Percentiles rank a stretch among this genome's conserved stretches.
phyloP scores from a whole-genome alignment of 2,888 invertebrate genomes.

The Eremobia ochroleuca region DNA sequence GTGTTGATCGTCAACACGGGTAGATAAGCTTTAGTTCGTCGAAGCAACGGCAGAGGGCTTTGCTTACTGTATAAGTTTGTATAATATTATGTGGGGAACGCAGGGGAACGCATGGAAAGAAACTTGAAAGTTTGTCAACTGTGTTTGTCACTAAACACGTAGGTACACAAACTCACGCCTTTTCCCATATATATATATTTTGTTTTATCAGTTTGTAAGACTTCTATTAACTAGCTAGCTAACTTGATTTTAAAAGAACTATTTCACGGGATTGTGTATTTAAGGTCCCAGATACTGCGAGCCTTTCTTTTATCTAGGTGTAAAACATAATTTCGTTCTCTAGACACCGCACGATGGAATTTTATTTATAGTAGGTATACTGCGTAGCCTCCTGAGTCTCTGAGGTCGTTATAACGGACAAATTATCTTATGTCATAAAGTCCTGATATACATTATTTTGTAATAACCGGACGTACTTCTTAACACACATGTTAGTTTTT shows the following conservation, averaged over 20 bases:
- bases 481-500: no score
- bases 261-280: neutral
- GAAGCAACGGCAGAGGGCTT: constrained; percentile 33
- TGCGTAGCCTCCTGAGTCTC: no score
- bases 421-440: no score
- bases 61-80: neutral
- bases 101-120: neutral
- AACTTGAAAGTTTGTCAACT: neutral
- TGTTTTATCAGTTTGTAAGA: neutral
- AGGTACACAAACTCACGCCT: no score
- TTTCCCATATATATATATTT: neutral
- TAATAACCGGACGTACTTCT: no score
- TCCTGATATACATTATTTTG: no score
- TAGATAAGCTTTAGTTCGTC: neutral
- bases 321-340: neutral
- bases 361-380: no score
- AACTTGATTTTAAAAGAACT: neutral
- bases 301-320: neutral
- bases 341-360: neutral
- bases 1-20: neutral
- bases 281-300: neutral
- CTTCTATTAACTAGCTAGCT: neutral
- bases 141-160: neutral
- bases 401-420: no score
- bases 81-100: neutral